A percentile compares a stretch with the other conserved stretches of the same genome.
Conservation (phyloP, 1,140 invertebrate genomes). For the Drosophila tani region DNA sequence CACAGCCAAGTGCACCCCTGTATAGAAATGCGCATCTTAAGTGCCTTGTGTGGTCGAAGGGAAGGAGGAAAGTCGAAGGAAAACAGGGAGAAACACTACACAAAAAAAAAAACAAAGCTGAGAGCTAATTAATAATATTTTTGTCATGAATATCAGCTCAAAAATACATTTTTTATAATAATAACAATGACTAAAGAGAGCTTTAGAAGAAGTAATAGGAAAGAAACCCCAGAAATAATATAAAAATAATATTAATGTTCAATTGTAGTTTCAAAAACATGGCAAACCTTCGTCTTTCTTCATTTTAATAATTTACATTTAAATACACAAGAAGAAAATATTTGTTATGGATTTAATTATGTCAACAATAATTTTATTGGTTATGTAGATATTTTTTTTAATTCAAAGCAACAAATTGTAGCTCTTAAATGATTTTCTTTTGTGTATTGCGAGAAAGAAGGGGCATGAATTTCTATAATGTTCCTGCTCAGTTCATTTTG, state of each 20-base stretch:
- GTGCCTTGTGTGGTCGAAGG: slow-evolving; percentile 33
- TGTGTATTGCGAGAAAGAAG: slow-evolving; percentile 7
- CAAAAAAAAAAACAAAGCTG: background rate
- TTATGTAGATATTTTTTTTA: background rate
- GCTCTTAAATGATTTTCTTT: background rate
- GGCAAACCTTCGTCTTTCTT: background rate
- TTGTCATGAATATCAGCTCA: too few species aligned
- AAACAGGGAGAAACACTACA: background rate
- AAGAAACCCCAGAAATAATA: background rate
- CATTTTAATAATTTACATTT: background rate
- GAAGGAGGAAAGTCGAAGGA: slow-evolving; percentile 4
- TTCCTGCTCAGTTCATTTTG: slow-evolving; percentile 58
- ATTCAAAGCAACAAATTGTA: background rate
- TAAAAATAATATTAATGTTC: background rate
- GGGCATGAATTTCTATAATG: slow-evolving; percentile 46
- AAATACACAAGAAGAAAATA: background rate
- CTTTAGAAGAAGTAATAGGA: background rate
- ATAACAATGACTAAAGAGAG: background rate
- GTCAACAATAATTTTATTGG: background rate
- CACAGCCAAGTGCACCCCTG: slow-evolving; percentile 19
- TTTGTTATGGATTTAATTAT: too few species aligned
- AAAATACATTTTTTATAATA: background rate
- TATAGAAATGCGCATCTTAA: slow-evolving; percentile 55
- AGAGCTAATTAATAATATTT: background rate
- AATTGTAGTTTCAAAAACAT: background rate